Base-by-base conservation (phyloP, 1,140 invertebrate genomes). In the Aporrectodea caliginosa region DNA sequence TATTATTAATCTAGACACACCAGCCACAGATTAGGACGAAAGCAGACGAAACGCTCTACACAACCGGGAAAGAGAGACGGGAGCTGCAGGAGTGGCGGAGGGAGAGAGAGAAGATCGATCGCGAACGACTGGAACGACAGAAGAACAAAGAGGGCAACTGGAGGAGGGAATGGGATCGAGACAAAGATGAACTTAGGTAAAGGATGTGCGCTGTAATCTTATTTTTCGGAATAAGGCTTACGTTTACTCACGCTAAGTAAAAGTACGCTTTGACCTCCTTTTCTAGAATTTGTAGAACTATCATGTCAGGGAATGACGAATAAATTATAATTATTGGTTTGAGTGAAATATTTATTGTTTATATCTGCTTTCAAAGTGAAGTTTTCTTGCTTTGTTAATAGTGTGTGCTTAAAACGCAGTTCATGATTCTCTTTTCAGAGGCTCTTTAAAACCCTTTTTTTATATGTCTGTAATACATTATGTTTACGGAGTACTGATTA, bases 101-200 rank as follows among this genome's bases (percentile, higher is more conserved):
- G 73, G 73, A 74, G 32, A 74, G 73, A 32, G 73, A 74, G n/a
- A 22, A 74, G 29, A 74, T 74, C 31, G 73, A 74, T 14, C 31
- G 73, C 31, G 34, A 34, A 34, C 31, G 73, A n/a, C 31, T 74
- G 73, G 31, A 74, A 31, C 31, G 73, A 31, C 73, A 74, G 73
- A 74, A 34, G 32, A 74, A 74, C 16, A 34, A 74, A 30, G 73
- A 74, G 31, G 73, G 73, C n/a, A 34, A 34, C 1, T 74, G 73
- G 73, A 74, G 33, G 32, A 74, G 73, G 73, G 73, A 74, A 33
- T 74, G 73, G 73, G 73, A 74, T 33, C 73, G 33, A 74, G 34
- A 74, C 73, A 74, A 74, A 31, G 73, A 74, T 58, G 43, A 58
- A 22, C 22, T 58, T 6, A 58, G 43, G n/a, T n/a, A n/a, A n/a